phyloP scores from a whole-genome alignment of 2,113 vertebrate species.

The Ophiodon elongatus region DNA sequence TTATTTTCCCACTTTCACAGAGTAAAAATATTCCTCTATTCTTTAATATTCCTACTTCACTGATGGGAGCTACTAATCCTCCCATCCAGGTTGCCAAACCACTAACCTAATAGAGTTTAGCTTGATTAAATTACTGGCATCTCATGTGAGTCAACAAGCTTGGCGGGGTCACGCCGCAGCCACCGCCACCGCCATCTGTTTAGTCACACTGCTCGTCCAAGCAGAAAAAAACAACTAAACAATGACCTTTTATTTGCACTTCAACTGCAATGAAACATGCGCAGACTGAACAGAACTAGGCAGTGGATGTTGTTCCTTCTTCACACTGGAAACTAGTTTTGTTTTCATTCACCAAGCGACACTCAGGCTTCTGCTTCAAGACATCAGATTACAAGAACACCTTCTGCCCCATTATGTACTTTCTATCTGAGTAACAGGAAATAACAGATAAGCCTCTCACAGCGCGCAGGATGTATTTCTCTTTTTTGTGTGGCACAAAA shows the following conservation, averaged over 20 bases:
- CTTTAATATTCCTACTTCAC: constrained; percentile 19
- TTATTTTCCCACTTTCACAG: not conserved
- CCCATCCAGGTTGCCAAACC: constrained; percentile 40
- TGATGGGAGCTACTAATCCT: constrained; percentile 64
- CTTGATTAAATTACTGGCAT: constrained; percentile 77
- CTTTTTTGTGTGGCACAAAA: constrained; percentile 17
- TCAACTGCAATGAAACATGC: not conserved
- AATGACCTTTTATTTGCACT: constrained; percentile 14
- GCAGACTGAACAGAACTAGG: not conserved
- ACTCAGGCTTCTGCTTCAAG: constrained; percentile 50
- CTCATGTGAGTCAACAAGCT: constrained; percentile 46
- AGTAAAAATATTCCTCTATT: constrained; percentile 10
- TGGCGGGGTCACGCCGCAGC: constrained; percentile 29
- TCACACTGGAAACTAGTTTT: constrained; percentile 21
- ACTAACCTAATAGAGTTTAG: constrained; percentile 65
- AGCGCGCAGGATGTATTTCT: constrained; percentile 26
- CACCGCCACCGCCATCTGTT: constrained; percentile 71
- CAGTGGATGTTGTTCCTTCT: not conserved
- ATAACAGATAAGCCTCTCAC: constrained; percentile 40
- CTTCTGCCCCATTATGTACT: constrained; percentile 65
- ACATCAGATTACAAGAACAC: constrained; percentile 68
- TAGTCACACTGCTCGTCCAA: constrained; percentile 12
- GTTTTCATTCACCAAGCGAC: constrained; percentile 38
- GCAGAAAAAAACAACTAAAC: constrained; percentile 16
- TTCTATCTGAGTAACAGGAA: constrained; percentile 78